Base-by-base conservation (phyloP, 2,888 invertebrate genomes). In the Auanema freiburgensis region DNA sequence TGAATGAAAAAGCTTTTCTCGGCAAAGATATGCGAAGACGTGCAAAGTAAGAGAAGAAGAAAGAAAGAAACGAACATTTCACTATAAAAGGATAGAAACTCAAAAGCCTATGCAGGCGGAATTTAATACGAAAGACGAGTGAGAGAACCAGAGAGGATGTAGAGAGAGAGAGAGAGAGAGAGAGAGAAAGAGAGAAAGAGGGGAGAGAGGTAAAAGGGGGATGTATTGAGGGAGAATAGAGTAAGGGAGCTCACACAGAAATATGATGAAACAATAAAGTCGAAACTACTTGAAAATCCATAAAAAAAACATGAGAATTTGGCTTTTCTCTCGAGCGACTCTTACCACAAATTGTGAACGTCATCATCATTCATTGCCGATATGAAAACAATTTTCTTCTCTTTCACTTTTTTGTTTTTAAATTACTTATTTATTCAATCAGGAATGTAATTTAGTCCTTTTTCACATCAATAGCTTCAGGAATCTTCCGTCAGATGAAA, bases 161-260 rank as follows among this genome's bases (percentile, higher is more conserved):
- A 53, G 63, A 53, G 59, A 62, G 52, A 62, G 56, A 59, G 49
- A 58, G 8, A 58, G 59, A 51, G 56, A 59, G 43, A 58, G 53
- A 59, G 57, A 63, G 63, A 59, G 46, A 46, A 50, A 57, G 40
- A 62, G 49, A 58, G 49, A 56, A 44, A 57, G 40, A 53, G 49
- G 69, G 64, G 65, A 66, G 57, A 58, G 64, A 62, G 57, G 33
- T 24, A 23, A 11, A 23, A 16, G 33, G 51, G 18, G 51, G 21
- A 21, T 16, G 46, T 21, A 21, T 18, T 46, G 10, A 21, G 21
- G 10, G 21, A 18, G 46, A 21, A 33, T 3, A 33, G 33, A 33
- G 33, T 5, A 33, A 8, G 33, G 33, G 3, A 33, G 33, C 33
- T 33, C 33, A 33, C 33, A 33, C 8, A 33, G 33, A 33, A 33